Conservation (phyloP, 2,888 invertebrate species). For the Chloromyia formosa region DNA sequence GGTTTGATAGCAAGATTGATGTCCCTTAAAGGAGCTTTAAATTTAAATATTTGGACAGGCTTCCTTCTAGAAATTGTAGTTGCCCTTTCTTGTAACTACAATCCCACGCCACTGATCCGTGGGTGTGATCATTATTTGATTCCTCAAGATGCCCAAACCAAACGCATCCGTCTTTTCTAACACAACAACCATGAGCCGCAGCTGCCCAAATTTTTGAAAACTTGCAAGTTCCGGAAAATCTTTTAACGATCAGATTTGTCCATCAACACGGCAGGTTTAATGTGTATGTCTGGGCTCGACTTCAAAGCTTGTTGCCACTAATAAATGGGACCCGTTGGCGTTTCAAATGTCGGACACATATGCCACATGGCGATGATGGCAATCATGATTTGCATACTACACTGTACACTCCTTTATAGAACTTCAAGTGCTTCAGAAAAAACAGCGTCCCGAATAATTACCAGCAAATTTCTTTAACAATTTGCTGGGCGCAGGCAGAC, state of each 20-base stretch:
- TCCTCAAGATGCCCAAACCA: slow-evolving; percentile 4
- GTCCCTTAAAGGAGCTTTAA: no score
- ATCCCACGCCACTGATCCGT: slow-evolving; percentile 12
- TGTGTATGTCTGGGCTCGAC: slow-evolving; percentile 24
- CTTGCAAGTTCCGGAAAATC: slow-evolving; percentile 41
- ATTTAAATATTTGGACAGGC: neutral
- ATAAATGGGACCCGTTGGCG: slow-evolving; percentile 26
- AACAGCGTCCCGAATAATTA: slow-evolving; percentile 21
- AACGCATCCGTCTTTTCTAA: neutral
- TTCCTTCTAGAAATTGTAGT: neutral
- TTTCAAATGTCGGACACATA: slow-evolving; percentile 18
- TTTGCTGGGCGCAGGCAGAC: neutral
- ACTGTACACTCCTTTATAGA: no score
- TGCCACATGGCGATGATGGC: slow-evolving; percentile 40
- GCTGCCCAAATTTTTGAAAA: slow-evolving; percentile 27
- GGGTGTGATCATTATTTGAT: neutral
- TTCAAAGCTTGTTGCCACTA: slow-evolving; percentile 39
- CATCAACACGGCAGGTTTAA: slow-evolving; percentile 34
- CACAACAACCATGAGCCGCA: slow-evolving; percentile 3
- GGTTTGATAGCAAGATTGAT: no score
- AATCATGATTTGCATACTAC: slow-evolving; percentile 36
- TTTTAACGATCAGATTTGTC: slow-evolving; percentile 42
- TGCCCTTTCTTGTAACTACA: no score
- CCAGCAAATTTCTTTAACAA: slow-evolving; percentile 9
- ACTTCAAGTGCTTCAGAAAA: no score